Conservation (phyloP, 2,797 vertebrate species). For the Luscinia luscinia region DNA sequence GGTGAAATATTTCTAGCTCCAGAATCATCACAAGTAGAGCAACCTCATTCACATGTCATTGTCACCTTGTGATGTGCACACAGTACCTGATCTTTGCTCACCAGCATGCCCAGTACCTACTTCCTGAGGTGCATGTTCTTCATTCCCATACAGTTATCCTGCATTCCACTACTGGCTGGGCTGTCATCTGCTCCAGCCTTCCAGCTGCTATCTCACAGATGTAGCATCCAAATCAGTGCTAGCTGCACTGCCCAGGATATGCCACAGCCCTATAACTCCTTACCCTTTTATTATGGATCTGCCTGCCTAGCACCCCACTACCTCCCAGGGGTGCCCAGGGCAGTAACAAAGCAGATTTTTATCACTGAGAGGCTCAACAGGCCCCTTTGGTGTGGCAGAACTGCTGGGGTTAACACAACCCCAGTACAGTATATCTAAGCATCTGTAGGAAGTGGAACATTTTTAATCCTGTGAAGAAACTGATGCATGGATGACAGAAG, state of each 20-base stretch:
- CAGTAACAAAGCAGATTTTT: not conserved
- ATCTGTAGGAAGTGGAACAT: constrained; percentile 11
- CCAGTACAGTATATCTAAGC: not conserved
- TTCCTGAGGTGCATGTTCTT: not conserved
- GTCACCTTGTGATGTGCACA: not conserved
- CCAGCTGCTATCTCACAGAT: not conserved
- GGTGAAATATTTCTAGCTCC: not conserved
- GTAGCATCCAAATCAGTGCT: not conserved
- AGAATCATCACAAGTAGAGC: not conserved
- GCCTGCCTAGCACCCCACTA: not conserved
- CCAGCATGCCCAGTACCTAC: not conserved
- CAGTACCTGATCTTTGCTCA: not conserved
- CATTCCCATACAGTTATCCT: not conserved
- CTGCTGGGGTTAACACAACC: not conserved
- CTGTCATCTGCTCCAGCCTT: not conserved
- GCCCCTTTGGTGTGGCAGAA: fast-evolving
- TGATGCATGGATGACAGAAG: not conserved
- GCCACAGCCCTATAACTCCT: not conserved
- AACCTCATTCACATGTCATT: not conserved
- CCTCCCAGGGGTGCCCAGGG: not conserved
- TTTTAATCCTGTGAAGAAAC: constrained; percentile 49
- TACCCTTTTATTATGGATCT: not conserved
- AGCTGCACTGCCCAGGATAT: not conserved
- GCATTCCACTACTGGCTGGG: not conserved
- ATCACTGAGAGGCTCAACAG: not conserved